These are phyloP conservation scores for Otis tarda DNA, from an alignment of 2,113 vertebrate species.

Conservation along the genomic window DNA sequence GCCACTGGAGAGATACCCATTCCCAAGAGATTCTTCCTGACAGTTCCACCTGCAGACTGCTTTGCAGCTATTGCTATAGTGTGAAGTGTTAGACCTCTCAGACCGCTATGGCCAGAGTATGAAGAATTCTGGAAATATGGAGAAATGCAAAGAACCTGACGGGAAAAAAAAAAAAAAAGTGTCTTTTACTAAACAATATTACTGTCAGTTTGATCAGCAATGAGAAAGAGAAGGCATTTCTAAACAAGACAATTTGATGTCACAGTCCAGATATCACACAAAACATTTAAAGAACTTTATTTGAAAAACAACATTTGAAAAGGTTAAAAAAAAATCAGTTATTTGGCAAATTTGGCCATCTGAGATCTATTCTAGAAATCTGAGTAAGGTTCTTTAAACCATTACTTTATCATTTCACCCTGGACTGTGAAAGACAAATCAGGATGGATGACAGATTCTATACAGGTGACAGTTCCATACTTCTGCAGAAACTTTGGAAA, in stretches of 20 bases:
- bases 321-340: background rate
- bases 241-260: background rate
- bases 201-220: background rate
- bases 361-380: background rate
- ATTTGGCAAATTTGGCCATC: background rate
- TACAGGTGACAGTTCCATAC: background rate
- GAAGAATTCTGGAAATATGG: background rate
- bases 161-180: background rate
- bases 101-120: fast-evolving
- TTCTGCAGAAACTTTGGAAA: background rate
- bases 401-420: background rate
- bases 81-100: background rate
- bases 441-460: background rate
- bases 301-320: background rate
- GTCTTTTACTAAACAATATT: background rate
- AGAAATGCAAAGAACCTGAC: background rate
- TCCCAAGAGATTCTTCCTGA: background rate
- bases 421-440: background rate
- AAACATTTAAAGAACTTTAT: no score
- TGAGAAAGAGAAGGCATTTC: background rate
- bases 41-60: background rate
- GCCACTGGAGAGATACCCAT: background rate
- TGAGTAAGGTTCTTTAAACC: background rate
- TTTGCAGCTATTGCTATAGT: background rate
- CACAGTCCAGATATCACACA: no score